These are phyloP conservation scores for Anarhynchus alexandrinus DNA, from an alignment of 2,113 vertebrate genomes.

Conservation along the genomic window DNA sequence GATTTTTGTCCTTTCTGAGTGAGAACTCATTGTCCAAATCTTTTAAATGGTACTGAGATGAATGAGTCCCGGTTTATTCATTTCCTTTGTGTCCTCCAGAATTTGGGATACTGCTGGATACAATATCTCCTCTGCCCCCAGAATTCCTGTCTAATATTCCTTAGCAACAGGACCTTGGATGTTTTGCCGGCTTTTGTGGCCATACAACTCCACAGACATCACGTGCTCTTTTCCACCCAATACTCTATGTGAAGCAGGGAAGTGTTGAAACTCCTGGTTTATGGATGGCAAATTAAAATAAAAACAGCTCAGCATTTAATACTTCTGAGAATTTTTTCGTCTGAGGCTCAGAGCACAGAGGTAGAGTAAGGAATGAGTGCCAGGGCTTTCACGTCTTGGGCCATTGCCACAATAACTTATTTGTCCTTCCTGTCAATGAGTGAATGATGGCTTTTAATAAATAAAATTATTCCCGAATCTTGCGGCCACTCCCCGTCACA, in stretches of 20 bases:
- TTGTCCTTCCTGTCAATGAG: background rate
- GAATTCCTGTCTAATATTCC: slow-evolving; percentile 58
- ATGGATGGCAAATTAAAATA: background rate
- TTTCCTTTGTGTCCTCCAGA: slow-evolving; percentile 44
- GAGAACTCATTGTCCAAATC: slow-evolving; percentile 30
- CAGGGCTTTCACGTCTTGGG: background rate
- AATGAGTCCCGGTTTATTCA: slow-evolving; percentile 44
- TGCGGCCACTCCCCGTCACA: background rate
- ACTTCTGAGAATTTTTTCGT: background rate
- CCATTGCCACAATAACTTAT: background rate
- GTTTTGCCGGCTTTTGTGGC: slow-evolving; percentile 28
- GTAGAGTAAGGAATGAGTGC: background rate
- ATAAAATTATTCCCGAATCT: background rate
- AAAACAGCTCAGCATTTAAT: background rate
- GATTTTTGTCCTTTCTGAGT: slow-evolving; percentile 41
- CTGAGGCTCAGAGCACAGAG: background rate
- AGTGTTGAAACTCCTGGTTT: background rate
- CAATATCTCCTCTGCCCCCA: slow-evolving; percentile 22
- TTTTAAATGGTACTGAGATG: slow-evolving; percentile 28
- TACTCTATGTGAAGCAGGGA: background rate
- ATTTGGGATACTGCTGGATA: slow-evolving; percentile 37
- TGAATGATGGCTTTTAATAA: slow-evolving; percentile 37
- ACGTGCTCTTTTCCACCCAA: background rate
- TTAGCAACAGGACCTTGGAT: slow-evolving; percentile 43
- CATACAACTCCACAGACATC: background rate